phyloP scores from a whole-genome alignment of 2,797 vertebrate genomes.

The Acestrorhynchus altus region DNA sequence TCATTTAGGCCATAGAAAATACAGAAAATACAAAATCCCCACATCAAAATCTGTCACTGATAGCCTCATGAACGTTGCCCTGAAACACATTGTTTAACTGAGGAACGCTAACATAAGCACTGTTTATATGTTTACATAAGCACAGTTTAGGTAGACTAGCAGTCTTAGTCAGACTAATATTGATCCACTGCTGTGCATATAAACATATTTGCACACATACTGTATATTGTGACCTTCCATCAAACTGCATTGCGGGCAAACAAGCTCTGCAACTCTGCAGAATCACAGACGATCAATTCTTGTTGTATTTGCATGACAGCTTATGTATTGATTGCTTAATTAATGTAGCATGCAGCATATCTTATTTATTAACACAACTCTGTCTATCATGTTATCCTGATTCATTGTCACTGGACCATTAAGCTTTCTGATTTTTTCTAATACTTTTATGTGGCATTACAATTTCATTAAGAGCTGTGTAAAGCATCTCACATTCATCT shows the following conservation, averaged over 20 bases:
- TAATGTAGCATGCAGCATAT: constrained; percentile 73
- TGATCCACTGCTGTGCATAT: not conserved
- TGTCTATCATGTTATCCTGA: constrained; percentile 69
- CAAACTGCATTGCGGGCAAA: constrained; percentile 66
- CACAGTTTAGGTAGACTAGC: too few species aligned
- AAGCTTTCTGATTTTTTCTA: constrained; percentile 66
- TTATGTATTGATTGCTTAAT: constrained; percentile 73
- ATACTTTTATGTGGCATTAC: constrained; percentile 6
- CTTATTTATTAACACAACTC: constrained; percentile 72
- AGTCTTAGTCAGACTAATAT: too few species aligned
- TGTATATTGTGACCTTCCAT: constrained; percentile 70
- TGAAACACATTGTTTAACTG: too few species aligned
- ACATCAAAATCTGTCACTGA: too few species aligned
- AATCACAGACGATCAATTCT: constrained; percentile 77
- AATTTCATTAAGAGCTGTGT: constrained; percentile 24
- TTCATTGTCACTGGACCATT: constrained; percentile 64
- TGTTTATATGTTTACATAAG: too few species aligned
- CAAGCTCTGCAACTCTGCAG: constrained; percentile 64
- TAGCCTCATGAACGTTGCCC: too few species aligned
- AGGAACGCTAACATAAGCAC: too few species aligned
- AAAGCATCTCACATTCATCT: constrained; percentile 7
- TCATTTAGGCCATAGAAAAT: too few species aligned
- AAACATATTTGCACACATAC: constrained; percentile 42
- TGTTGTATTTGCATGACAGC: constrained; percentile 75
- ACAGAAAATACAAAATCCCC: too few species aligned